These are phyloP conservation scores for Xestia xanthographa DNA, from an alignment of 2,888 invertebrate species.

Conservation along the genomic window DNA sequence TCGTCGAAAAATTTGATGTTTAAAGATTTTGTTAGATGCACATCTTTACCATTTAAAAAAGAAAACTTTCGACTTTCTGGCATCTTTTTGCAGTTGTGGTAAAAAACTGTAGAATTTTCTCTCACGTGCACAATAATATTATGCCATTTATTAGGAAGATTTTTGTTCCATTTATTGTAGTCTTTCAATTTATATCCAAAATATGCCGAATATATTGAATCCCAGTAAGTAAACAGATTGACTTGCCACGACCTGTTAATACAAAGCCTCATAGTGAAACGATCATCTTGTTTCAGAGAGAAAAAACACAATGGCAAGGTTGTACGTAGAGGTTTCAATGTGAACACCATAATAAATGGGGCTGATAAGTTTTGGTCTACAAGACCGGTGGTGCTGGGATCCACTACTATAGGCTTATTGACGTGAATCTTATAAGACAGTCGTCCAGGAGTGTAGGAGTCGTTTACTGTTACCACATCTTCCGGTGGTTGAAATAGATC, in stretches of 20 bases:
- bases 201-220: not conserved
- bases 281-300: not conserved
- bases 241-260: not conserved
- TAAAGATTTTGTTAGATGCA: not conserved
- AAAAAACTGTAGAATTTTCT: not conserved
- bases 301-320: not conserved
- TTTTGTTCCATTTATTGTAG: not conserved
- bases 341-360: constrained; percentile 74
- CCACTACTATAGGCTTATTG: not conserved
- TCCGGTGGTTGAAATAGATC: constrained; percentile 3
- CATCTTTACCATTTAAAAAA: not conserved
- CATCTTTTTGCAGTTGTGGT: not conserved
- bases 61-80: not conserved
- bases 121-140: not conserved
- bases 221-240: not conserved
- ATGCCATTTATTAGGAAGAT: not conserved
- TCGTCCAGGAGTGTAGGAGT: not conserved
- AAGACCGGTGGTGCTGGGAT: not conserved
- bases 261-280: not conserved
- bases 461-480: not conserved
- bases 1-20: not conserved
- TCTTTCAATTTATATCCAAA: not conserved
- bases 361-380: constrained; percentile 57
- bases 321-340: constrained; percentile 66
- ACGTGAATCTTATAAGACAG: constrained; percentile 1